Evolutionary conservation across 2,113 vertebrate species (phyloP).

Genomic region (Rattus rattus): DNA sequence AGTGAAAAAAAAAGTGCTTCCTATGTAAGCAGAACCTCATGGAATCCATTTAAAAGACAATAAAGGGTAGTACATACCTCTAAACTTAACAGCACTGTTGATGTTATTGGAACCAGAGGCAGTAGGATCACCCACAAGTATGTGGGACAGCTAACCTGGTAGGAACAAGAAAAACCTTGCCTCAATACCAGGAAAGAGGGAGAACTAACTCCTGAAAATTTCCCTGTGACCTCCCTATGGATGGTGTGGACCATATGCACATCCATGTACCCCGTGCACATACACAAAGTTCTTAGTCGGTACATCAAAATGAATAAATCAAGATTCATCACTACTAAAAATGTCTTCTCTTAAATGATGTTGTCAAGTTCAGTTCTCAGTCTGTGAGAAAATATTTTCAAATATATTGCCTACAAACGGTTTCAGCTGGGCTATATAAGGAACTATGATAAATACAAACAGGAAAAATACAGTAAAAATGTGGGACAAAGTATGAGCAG

Average conservation of each 20-base stretch:
- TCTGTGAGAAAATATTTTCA: neutral
- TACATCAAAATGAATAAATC: neutral
- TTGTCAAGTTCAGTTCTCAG: neutral
- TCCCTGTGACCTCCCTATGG: neutral
- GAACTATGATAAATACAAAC: neutral
- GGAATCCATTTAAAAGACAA: neutral
- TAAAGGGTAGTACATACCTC: neutral
- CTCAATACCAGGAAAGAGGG: neutral
- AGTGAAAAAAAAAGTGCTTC: no score
- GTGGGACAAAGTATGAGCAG: neutral
- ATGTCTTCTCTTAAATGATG: neutral
- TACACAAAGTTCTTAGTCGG: neutral
- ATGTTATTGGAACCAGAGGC: neutral
- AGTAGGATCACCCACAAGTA: neutral
- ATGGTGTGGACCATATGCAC: accelerated
- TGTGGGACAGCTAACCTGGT: neutral
- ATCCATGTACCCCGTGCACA: neutral
- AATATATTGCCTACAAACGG: neutral
- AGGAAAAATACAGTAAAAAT: neutral
- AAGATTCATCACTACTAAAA: neutral
- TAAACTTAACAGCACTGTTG: neutral
- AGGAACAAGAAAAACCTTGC: neutral
- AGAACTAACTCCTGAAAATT: neutral
- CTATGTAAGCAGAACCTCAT: neutral
- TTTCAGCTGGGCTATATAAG: neutral